A percentile compares a stretch with the other conserved stretches of the same genome.
Evolutionary conservation across 2,113 vertebrate species (phyloP).

Genomic region (Ramphastos sulfuratus): DNA sequence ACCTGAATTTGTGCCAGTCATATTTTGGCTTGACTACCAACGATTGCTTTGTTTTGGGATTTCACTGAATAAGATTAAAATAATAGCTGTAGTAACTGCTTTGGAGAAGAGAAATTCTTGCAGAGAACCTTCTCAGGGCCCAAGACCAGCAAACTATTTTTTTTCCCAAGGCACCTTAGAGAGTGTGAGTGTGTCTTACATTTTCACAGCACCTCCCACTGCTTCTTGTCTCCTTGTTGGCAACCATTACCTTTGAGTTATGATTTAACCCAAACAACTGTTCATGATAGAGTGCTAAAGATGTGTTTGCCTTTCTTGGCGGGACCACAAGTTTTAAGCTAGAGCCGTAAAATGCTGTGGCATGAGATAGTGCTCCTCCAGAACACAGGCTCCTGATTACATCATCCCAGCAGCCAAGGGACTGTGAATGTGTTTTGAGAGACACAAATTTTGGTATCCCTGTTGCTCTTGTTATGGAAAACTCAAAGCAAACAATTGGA

Average conservation of each 20-base stretch:
- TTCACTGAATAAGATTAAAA: not conserved
- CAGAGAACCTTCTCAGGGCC: not conserved
- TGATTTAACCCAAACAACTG: not conserved
- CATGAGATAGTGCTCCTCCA: not conserved
- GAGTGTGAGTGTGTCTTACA: not conserved
- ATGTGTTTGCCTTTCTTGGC: not conserved
- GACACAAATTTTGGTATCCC: not conserved
- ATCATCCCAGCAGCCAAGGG: fast-evolving
- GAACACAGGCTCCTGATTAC: not conserved
- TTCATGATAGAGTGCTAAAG: not conserved
- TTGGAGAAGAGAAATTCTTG: not conserved
- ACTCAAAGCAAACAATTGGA: not conserved
- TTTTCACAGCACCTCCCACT: not conserved
- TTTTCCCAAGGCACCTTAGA: not conserved
- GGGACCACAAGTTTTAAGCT: not conserved
- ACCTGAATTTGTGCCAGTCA: not conserved
- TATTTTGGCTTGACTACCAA: not conserved
- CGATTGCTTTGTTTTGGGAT: not conserved
- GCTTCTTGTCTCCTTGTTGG: not conserved
- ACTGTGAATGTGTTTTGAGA: not conserved
- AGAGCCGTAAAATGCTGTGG: not conserved
- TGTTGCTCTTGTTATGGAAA: not conserved
- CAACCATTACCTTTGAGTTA: not conserved
- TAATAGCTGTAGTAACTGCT: not conserved
- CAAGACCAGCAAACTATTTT: not conserved